Evolutionary conservation across 2,113 vertebrate genomes (phyloP).

Genomic region (Nycticryphes semicollaris): DNA sequence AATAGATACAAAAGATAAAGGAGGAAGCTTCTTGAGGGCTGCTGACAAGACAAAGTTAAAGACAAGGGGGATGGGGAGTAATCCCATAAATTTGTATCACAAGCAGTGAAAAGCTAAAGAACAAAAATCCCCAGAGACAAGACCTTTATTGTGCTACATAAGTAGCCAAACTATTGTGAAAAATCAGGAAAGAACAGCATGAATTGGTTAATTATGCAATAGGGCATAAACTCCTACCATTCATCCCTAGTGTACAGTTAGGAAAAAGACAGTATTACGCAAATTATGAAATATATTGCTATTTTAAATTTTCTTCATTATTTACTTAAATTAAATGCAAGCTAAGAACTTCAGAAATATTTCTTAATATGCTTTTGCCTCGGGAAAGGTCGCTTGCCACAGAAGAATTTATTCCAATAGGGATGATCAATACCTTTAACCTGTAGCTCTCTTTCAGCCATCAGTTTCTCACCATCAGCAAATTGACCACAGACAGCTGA

Average conservation of each 20-base stretch:
- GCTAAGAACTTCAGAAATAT: conserved; percentile 26
- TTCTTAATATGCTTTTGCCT: conserved; percentile 29
- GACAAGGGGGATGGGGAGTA: not conserved
- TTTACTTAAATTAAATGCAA: conserved; percentile 52
- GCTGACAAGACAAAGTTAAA: not conserved
- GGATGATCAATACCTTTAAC: not conserved
- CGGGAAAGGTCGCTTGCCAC: not conserved
- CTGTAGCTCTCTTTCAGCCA: not conserved
- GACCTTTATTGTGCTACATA: not conserved
- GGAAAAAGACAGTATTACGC: conserved; percentile 27
- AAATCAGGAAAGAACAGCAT: conserved; percentile 5
- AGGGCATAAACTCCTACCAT: conserved; percentile 20
- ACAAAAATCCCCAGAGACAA: not conserved
- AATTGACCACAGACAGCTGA: not conserved
- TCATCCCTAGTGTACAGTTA: conserved; percentile 53
- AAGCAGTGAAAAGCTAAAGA: not conserved
- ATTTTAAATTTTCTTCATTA: conserved; percentile 47
- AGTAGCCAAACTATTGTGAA: not conserved
- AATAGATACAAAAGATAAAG: not conserved
- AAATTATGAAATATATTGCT: conserved; percentile 44
- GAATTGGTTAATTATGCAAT: conserved; percentile 47
- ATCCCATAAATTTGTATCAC: not conserved
- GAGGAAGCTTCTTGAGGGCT: not conserved
- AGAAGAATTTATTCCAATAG: not conserved
- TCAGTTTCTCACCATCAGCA: not conserved